These are phyloP conservation scores for Hirundo rustica DNA, from an alignment of 2,797 vertebrate species.

Conservation along the genomic window DNA sequence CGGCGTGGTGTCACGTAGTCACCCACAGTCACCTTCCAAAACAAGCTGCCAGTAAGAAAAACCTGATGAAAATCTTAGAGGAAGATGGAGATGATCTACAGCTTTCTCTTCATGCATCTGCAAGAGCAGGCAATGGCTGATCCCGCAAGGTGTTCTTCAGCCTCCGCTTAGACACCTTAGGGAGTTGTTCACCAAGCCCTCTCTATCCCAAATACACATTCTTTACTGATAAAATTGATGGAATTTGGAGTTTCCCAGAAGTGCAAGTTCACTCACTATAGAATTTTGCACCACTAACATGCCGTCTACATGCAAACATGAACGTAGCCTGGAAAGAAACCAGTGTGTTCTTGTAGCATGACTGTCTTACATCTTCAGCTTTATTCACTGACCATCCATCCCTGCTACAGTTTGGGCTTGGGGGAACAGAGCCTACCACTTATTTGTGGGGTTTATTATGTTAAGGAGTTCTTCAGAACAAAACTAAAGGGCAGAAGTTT, in stretches of 20 bases:
- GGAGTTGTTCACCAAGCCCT: not conserved
- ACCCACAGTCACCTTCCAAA: not conserved
- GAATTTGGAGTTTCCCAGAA: not conserved
- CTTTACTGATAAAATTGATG: not conserved
- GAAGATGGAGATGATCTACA: not conserved
- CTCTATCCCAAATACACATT: not conserved
- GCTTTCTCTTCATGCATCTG: not conserved
- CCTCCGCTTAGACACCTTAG: not conserved
- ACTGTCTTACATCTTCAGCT: not conserved
- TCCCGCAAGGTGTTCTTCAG: not conserved
- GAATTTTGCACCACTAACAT: not conserved
- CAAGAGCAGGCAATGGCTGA: not conserved
- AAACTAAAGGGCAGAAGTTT: not conserved
- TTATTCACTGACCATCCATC: not conserved
- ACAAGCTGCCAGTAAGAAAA: not conserved
- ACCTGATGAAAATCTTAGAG: not conserved
- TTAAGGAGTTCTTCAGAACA: not conserved
- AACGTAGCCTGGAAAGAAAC: not conserved
- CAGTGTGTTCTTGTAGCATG: not conserved
- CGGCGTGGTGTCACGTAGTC: not conserved
- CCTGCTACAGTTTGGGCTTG: not conserved
- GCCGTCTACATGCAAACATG: not conserved
- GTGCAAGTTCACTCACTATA: not conserved
- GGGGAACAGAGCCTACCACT: not conserved
- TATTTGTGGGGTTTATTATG: not conserved